Evolutionary conservation across 2,113 vertebrate genomes (phyloP).

Genomic region (Megaceryle maxima): DNA sequence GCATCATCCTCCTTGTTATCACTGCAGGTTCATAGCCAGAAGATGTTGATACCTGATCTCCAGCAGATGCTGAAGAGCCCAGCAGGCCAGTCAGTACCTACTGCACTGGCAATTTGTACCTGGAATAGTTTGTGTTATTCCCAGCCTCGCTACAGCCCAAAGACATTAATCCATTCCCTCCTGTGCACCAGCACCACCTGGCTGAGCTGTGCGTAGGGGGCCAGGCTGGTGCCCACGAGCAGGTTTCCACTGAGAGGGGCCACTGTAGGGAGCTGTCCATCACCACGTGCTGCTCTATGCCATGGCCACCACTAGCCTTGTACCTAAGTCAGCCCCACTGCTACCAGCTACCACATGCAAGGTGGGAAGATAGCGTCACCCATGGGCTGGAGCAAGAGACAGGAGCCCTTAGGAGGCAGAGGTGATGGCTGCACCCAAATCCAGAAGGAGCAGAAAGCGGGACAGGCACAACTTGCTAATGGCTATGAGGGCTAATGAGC

Average conservation of each 20-base stretch:
- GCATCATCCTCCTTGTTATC: background rate
- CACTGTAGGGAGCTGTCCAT: rapidly evolving
- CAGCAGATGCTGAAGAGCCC: background rate
- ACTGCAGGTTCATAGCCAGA: rapidly evolving
- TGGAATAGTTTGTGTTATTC: background rate
- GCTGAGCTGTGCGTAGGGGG: rapidly evolving
- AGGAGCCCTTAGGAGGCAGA: rapidly evolving
- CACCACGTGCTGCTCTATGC: rapidly evolving
- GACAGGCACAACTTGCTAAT: background rate
- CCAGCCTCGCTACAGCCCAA: background rate
- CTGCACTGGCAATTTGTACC: rapidly evolving
- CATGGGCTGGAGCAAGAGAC: rapidly evolving
- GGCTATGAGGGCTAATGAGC: rapidly evolving
- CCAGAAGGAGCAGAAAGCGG: background rate
- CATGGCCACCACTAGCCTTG: rapidly evolving
- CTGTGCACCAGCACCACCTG: rapidly evolving
- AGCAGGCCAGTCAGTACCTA: rapidly evolving
- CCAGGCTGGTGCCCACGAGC: background rate
- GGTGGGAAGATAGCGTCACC: background rate
- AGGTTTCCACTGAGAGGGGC: background rate
- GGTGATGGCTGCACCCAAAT: rapidly evolving
- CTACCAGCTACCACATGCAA: rapidly evolving
- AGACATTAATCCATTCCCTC: background rate
- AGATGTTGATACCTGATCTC: background rate
- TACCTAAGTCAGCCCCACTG: background rate